These are phyloP conservation scores for Sitophilus oryzae DNA, from an alignment of 1,140 invertebrate species.

Conservation along the genomic window DNA sequence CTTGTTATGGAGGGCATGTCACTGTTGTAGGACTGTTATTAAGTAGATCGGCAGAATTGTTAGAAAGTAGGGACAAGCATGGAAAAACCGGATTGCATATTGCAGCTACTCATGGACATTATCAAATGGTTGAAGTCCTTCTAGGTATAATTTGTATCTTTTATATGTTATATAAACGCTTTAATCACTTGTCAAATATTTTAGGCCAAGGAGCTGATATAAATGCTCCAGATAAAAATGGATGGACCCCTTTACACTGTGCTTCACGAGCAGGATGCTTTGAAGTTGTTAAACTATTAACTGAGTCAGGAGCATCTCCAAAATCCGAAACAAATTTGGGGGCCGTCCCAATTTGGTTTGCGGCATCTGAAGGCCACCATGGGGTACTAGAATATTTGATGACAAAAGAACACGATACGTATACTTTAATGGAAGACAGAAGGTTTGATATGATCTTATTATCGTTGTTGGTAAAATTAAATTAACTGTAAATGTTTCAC, in stretches of 20 bases:
- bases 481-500: neutral
- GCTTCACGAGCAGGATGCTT: slow-evolving; percentile 90
- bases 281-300: slow-evolving; percentile 89
- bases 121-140: slow-evolving; percentile 95
- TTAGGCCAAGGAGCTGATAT: slow-evolving; percentile 91
- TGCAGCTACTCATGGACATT: slow-evolving; percentile 91
- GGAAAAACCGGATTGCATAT: slow-evolving; percentile 96
- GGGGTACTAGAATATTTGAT: slow-evolving; percentile 93
- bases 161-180: too few relatives aligned
- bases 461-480: too few relatives aligned
- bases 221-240: slow-evolving; percentile 94
- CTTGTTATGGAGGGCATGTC: slow-evolving; percentile 93
- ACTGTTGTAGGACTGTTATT: slow-evolving; percentile 90
- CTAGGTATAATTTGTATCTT: too few relatives aligned
- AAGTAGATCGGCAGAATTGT: slow-evolving; percentile 86
- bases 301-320: slow-evolving; percentile 92
- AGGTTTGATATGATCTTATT: slow-evolving; percentile 54
- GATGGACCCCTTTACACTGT: slow-evolving; percentile 96
- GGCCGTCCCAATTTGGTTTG: slow-evolving; percentile 94
- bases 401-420: slow-evolving; percentile 96
- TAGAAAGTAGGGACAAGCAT: slow-evolving; percentile 88
- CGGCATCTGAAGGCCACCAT: slow-evolving; percentile 93
- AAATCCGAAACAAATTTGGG: slow-evolving; percentile 89
- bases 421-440: slow-evolving; percentile 93
- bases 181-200: slow-evolving; percentile 9